Base-by-base conservation (phyloP, 2,888 invertebrate species). In the Bedellia somnulentella region DNA sequence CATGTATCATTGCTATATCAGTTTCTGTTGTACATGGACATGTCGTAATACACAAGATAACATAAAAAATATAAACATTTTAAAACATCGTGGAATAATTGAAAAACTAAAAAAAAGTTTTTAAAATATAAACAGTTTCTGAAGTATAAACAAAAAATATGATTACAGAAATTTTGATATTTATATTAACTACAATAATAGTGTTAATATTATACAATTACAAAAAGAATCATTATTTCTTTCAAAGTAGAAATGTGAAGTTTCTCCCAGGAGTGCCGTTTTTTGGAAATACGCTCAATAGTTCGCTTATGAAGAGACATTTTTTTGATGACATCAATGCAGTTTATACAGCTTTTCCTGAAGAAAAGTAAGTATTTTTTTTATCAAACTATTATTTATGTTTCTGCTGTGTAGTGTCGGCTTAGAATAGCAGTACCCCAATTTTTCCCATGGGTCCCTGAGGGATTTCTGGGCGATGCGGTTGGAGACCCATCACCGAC, bases 341-440 rank as follows among this genome's bases (percentile, higher is more conserved):
- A 0, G 42, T 61, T 1, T 61, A 68, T 28, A 49, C 37, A n/a
- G 52, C 57, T 3, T 67, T 57, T 28, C 68, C 67, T 0, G 47
- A 52, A 33, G 67, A 68, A 37, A 57, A 44, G 62, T 61, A 33
- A 44, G 52, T 45, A 29, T n/a, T n/a, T n/a, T n/a, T n/a, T n/a
- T n/a, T n/a, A n/a, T n/a, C n/a, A n/a, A n/a, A n/a, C n/a, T n/a
- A n/a, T n/a, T n/a, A n/a, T n/a, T n/a, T n/a, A n/a, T n/a, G n/a
- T n/a, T n/a, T n/a, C n/a, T n/a, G n/a, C n/a, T n/a, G n/a, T n/a
- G n/a, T n/a, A n/a, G n/a, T n/a, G n/a, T n/a, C n/a, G n/a, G n/a
- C n/a, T n/a, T n/a, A n/a, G n/a, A n/a, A n/a, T n/a, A n/a, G n/a
- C n/a, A n/a, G n/a, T n/a, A n/a, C n/a, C n/a, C n/a, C n/a, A n/a